Percentiles rank a stretch among this genome's conserved stretches.
Conservation (phyloP, 2,797 vertebrate genomes). For the Aldrovandia affinis region DNA sequence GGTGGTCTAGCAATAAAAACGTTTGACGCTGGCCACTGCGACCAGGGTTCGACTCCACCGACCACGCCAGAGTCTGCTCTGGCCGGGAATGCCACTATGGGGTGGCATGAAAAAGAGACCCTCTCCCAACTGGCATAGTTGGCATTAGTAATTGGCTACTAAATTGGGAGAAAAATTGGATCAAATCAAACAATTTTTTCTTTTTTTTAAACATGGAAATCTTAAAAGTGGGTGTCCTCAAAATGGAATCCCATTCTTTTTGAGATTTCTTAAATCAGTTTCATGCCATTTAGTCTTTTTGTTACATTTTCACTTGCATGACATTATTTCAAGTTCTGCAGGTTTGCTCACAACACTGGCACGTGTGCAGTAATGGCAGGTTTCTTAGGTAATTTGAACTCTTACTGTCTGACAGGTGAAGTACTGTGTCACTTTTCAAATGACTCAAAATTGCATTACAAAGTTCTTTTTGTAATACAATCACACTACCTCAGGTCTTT, state of each 20-base stretch:
- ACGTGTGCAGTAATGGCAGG: background rate
- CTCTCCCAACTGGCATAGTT: no score
- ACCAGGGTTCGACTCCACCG: no score
- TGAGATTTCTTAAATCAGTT: background rate
- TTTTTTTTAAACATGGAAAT: no score
- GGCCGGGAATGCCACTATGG: no score
- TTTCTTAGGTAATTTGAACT: slow-evolving; percentile 17
- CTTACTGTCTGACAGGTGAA: background rate
- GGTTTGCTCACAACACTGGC: background rate
- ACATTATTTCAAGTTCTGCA: background rate
- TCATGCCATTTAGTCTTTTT: background rate
- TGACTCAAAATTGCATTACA: slow-evolving; percentile 21
- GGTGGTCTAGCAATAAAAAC: no score
- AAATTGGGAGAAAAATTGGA: no score
- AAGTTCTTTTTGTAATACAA: slow-evolving; percentile 2
- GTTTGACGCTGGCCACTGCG: no score
- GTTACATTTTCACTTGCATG: background rate
- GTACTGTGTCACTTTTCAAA: slow-evolving; percentile 20
- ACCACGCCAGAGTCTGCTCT: no score
- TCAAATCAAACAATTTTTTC: no score
- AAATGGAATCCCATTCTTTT: background rate
- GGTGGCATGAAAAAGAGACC: no score
- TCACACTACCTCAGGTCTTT: background rate
- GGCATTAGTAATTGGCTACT: no score
- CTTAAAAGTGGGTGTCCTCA: no score